Percentiles rank a stretch among this genome's conserved stretches.
Evolutionary conservation across 2,888 invertebrate species (phyloP).

Genomic region (Cheilosia pagana): DNA sequence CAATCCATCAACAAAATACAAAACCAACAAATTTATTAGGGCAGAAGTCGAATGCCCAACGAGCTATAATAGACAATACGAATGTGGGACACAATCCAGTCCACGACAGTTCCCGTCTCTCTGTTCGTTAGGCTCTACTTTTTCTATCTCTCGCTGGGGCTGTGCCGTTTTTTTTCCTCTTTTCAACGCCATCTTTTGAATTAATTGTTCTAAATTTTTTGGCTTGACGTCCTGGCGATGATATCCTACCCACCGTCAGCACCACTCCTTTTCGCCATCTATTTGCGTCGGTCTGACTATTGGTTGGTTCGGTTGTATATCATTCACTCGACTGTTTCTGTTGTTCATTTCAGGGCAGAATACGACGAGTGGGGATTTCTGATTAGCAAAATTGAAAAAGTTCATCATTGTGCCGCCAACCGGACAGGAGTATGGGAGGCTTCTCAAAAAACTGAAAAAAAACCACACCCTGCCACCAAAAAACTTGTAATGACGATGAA

Average conservation of each 20-base stretch:
- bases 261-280: constrained; percentile 4
- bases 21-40: constrained; percentile 64
- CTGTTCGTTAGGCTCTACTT: background rate
- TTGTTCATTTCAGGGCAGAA: constrained; percentile 61
- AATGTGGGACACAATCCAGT: constrained; percentile 64
- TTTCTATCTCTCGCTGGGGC: constrained; percentile 16
- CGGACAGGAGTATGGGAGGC: background rate
- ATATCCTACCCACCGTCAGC: constrained; percentile 26
- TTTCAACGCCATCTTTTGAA: constrained; percentile 65
- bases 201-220: constrained; percentile 75
- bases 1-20: constrained; percentile 53
- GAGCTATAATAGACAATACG: constrained; percentile 58
- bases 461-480: constrained; percentile 16
- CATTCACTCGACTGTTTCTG: constrained; percentile 68
- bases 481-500: constrained; percentile 68
- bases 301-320: constrained; percentile 43
- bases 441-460: background rate
- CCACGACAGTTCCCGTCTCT: constrained; percentile 48
- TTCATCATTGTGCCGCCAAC: constrained; percentile 66
- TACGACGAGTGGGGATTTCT: constrained; percentile 55
- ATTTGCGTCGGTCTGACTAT: constrained; percentile 5
- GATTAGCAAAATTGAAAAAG: constrained; percentile 75
- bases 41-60: constrained; percentile 71
- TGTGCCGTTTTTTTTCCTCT: constrained; percentile 5
- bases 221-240: constrained; percentile 61